Evolutionary conservation across 1,140 invertebrate genomes (phyloP).

Genomic region (Calliopsis andreniformis): DNA sequence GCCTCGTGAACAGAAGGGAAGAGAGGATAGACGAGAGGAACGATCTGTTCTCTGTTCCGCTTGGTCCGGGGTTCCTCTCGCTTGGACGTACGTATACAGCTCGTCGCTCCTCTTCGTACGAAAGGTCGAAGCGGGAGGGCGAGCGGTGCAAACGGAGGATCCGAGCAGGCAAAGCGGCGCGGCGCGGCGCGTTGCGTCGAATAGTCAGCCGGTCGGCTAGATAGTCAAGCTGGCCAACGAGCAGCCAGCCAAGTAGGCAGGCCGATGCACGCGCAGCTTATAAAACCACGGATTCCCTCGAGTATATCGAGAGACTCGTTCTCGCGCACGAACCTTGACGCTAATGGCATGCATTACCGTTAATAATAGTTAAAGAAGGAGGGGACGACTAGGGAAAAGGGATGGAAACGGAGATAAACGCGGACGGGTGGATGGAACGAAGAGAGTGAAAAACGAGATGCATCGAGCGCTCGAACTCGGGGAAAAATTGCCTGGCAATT

Average conservation of each 20-base stretch:
- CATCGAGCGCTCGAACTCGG: constrained; percentile 57
- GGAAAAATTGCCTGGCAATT: constrained; percentile 72
- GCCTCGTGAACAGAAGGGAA: background rate
- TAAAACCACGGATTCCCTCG: constrained; percentile 64
- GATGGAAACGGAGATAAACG: constrained; percentile 30
- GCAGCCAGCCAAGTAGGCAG: no score
- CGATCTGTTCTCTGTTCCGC: constrained; percentile 12
- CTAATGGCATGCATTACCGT: constrained; percentile 76
- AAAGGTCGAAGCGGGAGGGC: constrained; percentile 3
- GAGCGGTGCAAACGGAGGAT: background rate
- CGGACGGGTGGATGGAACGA: background rate
- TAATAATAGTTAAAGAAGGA: constrained; percentile 71
- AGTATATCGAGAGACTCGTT: constrained; percentile 61
- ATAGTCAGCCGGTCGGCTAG: constrained; percentile 5
- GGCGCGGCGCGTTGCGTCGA: background rate
- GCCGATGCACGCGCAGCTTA: constrained; percentile 34
- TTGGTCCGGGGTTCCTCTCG: background rate
- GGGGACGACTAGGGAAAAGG: background rate
- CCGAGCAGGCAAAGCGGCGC: background rate
- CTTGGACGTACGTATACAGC: no score
- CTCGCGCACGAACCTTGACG: constrained; percentile 73
- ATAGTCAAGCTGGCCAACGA: background rate
- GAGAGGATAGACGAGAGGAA: background rate
- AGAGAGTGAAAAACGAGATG: constrained; percentile 43
- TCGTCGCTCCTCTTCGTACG: no score